phyloP scores from a whole-genome alignment of 2,888 invertebrate species.

The Tenthredo scrophulariae region DNA sequence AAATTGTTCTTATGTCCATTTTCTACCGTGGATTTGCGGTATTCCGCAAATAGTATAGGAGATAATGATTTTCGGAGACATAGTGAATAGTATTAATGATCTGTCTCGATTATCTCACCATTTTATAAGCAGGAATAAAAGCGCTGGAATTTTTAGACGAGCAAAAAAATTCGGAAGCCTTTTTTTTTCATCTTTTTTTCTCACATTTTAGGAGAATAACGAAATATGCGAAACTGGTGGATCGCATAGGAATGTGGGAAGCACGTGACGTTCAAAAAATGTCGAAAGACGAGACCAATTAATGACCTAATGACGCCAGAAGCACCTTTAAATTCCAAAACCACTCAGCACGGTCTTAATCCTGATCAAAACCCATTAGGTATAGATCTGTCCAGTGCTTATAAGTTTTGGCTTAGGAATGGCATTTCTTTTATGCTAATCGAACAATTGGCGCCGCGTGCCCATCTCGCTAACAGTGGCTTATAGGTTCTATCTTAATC shows the following conservation, averaged over 20 bases:
- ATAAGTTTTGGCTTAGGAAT: conserved; percentile 24
- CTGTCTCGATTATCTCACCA: no score
- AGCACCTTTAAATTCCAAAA: conserved; percentile 1
- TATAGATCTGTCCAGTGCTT: conserved; percentile 21
- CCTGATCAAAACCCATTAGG: conserved; percentile 13
- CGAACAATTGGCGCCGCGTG: conserved; percentile 5
- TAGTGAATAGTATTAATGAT: not conserved
- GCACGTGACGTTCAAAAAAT: conserved; percentile 22
- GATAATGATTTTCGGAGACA: not conserved
- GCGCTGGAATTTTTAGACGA: not conserved
- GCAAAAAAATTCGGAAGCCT: not conserved
- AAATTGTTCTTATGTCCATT: not conserved
- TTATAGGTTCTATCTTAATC: conserved; percentile 28
- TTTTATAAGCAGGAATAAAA: no score
- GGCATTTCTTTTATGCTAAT: conserved; percentile 50
- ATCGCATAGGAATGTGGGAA: conserved; percentile 12
- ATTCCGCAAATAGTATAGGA: not conserved
- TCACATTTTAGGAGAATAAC: not conserved
- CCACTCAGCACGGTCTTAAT: conserved; percentile 11
- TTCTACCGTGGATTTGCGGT: not conserved
- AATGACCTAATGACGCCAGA: not conserved
- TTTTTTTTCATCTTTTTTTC: not conserved
- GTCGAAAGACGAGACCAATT: not conserved
- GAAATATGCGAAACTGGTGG: not conserved
- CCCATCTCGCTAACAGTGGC: conserved; percentile 28